Conservation (phyloP, 2,888 invertebrate genomes). For the Tenodera sinensis region DNA sequence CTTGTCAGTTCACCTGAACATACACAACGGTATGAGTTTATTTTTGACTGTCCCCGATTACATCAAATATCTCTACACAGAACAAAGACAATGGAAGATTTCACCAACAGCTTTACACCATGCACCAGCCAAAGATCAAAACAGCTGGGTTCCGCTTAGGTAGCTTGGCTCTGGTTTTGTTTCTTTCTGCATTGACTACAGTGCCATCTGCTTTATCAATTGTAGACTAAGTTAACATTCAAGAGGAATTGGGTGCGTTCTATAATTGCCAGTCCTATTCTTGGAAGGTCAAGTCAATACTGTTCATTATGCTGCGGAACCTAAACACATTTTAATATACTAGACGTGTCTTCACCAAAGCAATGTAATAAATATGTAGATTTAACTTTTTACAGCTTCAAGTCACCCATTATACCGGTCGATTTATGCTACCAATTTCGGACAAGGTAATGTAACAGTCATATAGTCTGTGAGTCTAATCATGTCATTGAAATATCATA, state of each 20-base stretch:
- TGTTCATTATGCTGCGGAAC: too few relatives aligned
- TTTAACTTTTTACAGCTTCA: too few relatives aligned
- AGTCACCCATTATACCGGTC: too few relatives aligned
- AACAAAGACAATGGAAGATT: background rate
- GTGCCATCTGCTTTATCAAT: background rate
- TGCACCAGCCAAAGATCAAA: background rate
- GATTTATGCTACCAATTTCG: too few relatives aligned
- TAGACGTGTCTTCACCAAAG: too few relatives aligned
- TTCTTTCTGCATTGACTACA: background rate
- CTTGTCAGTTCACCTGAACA: background rate
- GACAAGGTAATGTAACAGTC: too few relatives aligned
- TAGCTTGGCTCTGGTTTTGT: background rate
- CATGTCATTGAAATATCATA: too few relatives aligned
- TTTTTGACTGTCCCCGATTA: background rate
- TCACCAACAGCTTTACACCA: background rate
- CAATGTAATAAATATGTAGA: too few relatives aligned
- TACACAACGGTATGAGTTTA: background rate
- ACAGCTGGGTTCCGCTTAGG: slow-evolving; percentile 4
- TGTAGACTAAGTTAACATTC: background rate
- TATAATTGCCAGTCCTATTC: background rate
- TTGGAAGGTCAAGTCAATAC: background rate
- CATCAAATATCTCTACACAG: background rate
- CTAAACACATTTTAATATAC: too few relatives aligned
- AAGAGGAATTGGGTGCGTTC: background rate
- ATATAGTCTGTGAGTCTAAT: too few relatives aligned